These are phyloP conservation scores for Hiodon tergisus DNA, from an alignment of 2,113 vertebrate species.

Conservation along the genomic window DNA sequence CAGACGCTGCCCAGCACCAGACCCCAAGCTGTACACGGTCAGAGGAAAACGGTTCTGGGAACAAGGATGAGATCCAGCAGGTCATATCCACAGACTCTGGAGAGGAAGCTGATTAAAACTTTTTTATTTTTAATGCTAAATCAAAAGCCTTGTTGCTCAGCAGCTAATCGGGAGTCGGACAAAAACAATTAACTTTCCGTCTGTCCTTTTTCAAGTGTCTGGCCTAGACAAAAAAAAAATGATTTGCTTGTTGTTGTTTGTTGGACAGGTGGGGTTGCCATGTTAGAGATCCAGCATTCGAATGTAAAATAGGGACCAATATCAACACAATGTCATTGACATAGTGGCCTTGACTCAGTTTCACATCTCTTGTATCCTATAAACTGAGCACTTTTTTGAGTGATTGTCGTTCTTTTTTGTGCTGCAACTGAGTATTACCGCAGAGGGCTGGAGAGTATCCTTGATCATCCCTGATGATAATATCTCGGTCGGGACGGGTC, in stretches of 20 bases:
- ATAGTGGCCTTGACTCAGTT: not conserved
- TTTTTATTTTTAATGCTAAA: slow-evolving; percentile 47
- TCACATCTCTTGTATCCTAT: not conserved
- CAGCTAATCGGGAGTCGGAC: too few relatives aligned
- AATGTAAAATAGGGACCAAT: not conserved
- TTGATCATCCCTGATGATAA: not conserved
- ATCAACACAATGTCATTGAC: not conserved
- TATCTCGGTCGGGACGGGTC: not conserved
- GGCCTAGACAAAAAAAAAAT: not conserved
- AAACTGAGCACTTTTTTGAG: not conserved
- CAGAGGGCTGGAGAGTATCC: not conserved
- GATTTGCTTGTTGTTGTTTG: not conserved
- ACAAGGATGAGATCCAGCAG: slow-evolving; percentile 42
- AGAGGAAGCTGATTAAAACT: slow-evolving; percentile 73
- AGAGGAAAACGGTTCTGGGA: slow-evolving; percentile 49
- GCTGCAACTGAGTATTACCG: not conserved
- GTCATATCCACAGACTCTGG: slow-evolving; percentile 68
- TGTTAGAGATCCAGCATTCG: not conserved
- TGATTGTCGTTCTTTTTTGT: not conserved
- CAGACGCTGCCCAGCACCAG: slow-evolving; percentile 52
- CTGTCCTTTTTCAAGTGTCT: not conserved
- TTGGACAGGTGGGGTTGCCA: not conserved
- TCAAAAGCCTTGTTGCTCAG: too few relatives aligned
- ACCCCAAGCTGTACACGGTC: slow-evolving; percentile 55
- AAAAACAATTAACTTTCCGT: not conserved